These are phyloP conservation scores for Temnothorax longispinosus DNA, from an alignment of 1,140 invertebrate species.

Conservation along the genomic window DNA sequence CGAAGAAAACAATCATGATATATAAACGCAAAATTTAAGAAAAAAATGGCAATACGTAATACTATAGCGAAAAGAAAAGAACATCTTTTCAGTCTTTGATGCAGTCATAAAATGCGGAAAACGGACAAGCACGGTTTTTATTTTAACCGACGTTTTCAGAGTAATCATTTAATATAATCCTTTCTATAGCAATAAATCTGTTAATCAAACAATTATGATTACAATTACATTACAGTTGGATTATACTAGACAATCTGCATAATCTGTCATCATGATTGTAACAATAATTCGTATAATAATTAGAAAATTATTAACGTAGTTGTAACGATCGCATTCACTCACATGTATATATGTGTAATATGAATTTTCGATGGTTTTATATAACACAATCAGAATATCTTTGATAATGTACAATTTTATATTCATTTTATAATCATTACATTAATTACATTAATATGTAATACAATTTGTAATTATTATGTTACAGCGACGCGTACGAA, in stretches of 20 bases:
- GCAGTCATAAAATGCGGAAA: not conserved
- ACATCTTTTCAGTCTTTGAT: not conserved
- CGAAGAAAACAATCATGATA: not conserved
- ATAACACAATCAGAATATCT: not conserved
- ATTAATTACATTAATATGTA: constrained; percentile 32
- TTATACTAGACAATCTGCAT: constrained; percentile 13
- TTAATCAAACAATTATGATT: constrained; percentile 39
- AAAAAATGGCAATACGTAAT: not conserved
- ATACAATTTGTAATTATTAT: not conserved
- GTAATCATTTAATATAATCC: not conserved
- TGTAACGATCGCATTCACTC: not conserved
- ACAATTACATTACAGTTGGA: constrained; percentile 1
- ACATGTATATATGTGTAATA: not conserved
- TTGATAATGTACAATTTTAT: not conserved
- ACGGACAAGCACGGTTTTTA: not conserved
- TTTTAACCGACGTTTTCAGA: not conserved
- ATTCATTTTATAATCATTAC: constrained; percentile 6
- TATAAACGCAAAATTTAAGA: not conserved
- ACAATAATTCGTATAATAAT: constrained; percentile 32
- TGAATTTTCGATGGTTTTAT: constrained; percentile 5
- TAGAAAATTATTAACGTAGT: constrained; percentile 47
- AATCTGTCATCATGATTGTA: constrained; percentile 1
- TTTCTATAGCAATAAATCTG: constrained; percentile 6
- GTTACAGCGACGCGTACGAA: not conserved
- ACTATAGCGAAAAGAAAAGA: not conserved